Evolutionary conservation across 2,797 vertebrate genomes (phyloP).

Genomic region (Spatula versicolor): DNA sequence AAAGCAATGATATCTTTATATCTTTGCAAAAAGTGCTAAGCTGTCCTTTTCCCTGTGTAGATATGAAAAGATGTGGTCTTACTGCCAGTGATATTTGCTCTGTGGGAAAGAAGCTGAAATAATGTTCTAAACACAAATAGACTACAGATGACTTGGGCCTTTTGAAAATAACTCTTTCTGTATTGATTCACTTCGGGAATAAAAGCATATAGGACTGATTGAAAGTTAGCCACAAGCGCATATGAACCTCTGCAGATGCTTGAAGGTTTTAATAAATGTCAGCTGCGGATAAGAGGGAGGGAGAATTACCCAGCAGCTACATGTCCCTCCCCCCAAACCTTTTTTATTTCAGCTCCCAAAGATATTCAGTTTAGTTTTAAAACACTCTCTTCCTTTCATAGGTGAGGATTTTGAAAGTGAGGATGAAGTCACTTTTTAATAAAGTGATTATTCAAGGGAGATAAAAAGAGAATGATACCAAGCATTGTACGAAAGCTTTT

Average conservation of each 20-base stretch:
- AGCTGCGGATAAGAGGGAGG: neutral
- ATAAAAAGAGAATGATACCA: neutral
- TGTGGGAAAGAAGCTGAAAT: constrained; percentile 63
- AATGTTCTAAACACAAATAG: constrained; percentile 50
- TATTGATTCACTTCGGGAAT: constrained; percentile 53
- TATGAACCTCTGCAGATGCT: neutral
- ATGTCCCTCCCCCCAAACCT: neutral
- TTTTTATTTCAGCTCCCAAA: neutral
- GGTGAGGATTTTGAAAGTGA: neutral
- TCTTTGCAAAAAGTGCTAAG: constrained; percentile 44
- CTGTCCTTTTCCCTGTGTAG: constrained; percentile 12
- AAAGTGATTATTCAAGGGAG: neutral
- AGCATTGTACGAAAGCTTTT: neutral
- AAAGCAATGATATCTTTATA: constrained; percentile 11
- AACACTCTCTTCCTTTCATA: neutral
- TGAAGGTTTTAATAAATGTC: neutral
- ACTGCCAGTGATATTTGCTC: constrained; percentile 57
- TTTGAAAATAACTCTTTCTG: constrained; percentile 55
- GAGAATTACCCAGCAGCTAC: neutral
- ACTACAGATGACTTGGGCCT: constrained; percentile 48
- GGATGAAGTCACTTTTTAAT: constrained; percentile 15
- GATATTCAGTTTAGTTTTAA: neutral
- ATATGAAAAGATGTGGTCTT: constrained; percentile 53
- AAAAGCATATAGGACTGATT: constrained; percentile 12
- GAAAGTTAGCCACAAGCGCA: constrained; percentile 8